Percentiles rank a stretch among this genome's conserved stretches.
These are phyloP conservation scores for Sebastes iracundus DNA, from an alignment of 2,797 vertebrate species.

Conservation along the genomic window DNA sequence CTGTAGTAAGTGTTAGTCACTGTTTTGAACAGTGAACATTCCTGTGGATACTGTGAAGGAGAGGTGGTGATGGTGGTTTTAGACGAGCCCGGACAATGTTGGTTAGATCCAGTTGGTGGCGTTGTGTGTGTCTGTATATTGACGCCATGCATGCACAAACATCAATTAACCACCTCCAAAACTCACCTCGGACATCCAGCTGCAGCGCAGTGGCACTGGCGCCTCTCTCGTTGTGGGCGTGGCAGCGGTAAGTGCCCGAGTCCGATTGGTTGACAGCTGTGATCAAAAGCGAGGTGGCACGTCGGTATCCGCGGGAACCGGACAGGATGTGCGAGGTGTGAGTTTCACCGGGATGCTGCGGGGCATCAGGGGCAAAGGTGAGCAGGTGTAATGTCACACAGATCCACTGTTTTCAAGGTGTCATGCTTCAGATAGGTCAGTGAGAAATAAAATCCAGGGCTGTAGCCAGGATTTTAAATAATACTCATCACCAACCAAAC, in stretches of 20 bases:
- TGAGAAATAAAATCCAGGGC: background rate
- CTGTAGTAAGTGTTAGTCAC: background rate
- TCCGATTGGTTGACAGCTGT: slow-evolving; percentile 84
- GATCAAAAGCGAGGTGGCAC: slow-evolving; percentile 67
- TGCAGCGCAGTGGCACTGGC: slow-evolving; percentile 80
- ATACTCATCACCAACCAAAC: background rate
- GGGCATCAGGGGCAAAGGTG: slow-evolving; percentile 2
- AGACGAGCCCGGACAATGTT: background rate
- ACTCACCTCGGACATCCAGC: slow-evolving; percentile 90
- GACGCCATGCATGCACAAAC: background rate
- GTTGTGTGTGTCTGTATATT: background rate
- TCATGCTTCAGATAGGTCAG: background rate
- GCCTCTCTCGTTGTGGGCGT: slow-evolving; percentile 88
- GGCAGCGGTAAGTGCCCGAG: slow-evolving; percentile 90
- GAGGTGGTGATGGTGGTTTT: background rate
- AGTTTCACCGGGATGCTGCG: slow-evolving; percentile 64
- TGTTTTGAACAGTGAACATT: background rate
- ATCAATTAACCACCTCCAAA: background rate
- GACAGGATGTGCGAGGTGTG: slow-evolving; percentile 74
- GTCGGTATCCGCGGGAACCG: slow-evolving; percentile 72
- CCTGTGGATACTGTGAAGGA: background rate
- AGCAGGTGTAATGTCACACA: background rate
- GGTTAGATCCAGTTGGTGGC: background rate
- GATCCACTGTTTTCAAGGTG: background rate
- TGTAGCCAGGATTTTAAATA: background rate